Percentiles rank a stretch among this genome's conserved stretches.
Conservation (phyloP, 2,113 vertebrate species). For the Corythornis madagascariensis region DNA sequence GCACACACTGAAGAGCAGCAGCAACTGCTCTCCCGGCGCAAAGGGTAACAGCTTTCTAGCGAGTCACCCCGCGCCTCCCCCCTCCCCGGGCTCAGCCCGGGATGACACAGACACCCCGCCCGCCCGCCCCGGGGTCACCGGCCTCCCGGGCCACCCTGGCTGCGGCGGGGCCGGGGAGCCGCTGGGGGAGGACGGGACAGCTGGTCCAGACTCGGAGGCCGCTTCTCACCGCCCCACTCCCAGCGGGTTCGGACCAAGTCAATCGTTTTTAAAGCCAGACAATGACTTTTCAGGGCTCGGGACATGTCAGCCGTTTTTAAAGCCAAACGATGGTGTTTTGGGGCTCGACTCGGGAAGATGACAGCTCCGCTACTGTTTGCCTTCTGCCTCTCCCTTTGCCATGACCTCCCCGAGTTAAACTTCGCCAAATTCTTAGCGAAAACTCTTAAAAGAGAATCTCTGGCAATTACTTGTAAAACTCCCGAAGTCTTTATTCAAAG, state of each 20-base stretch:
- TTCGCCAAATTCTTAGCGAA: accelerated
- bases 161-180: not conserved
- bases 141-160: not conserved
- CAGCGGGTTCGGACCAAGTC: accelerated
- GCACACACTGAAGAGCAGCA: not conserved
- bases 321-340: accelerated
- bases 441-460: accelerated
- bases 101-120: not conserved
- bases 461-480: accelerated
- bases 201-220: accelerated
- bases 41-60: not conserved
- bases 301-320: no score
- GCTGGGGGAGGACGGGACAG: no score
- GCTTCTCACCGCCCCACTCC: not conserved
- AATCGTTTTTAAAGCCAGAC: not conserved
- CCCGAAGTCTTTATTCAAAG: not conserved
- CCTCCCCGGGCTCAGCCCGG: not conserved
- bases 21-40: not conserved
- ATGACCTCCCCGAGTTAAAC: accelerated
- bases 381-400: not conserved
- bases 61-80: not conserved
- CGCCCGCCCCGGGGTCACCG: not conserved
- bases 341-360: accelerated
- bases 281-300: not conserved
- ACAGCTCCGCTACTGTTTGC: not conserved